phyloP scores from a whole-genome alignment of 2,113 vertebrate species.

The Falco punctatus region DNA sequence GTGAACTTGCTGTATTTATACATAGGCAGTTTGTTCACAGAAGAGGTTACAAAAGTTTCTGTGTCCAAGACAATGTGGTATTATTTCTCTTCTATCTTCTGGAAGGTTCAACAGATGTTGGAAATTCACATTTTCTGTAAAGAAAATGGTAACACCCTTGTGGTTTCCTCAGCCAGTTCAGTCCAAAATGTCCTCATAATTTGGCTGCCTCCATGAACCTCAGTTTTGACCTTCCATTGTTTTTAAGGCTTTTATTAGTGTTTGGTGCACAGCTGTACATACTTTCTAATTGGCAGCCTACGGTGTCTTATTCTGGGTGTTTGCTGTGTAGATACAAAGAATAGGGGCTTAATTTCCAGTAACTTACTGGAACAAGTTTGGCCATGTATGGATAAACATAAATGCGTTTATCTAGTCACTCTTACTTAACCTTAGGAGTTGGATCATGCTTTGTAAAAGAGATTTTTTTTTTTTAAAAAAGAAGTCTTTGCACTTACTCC shows the following conservation, averaged over 20 bases:
- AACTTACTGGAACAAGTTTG: neutral
- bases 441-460: neutral
- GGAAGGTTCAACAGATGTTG: neutral
- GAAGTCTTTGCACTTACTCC: neutral
- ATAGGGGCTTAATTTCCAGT: neutral
- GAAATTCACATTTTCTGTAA: neutral
- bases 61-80: neutral
- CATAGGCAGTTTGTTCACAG: neutral
- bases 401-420: neutral
- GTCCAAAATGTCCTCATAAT: neutral
- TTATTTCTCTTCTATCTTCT: neutral
- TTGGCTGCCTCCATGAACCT: neutral
- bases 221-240: neutral
- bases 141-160: neutral
- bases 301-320: neutral
- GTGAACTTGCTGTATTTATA: neutral
- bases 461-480: too few relatives aligned
- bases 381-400: neutral
- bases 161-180: neutral
- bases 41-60: neutral
- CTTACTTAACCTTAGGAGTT: neutral
- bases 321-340: neutral
- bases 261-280: neutral
- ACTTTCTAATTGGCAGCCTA: neutral
- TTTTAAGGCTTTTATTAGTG: neutral